Evolutionary conservation across 2,888 invertebrate genomes (phyloP), one percentile per base, ranked within the genome.

Genomic region (Vanessa cardui): DNA sequence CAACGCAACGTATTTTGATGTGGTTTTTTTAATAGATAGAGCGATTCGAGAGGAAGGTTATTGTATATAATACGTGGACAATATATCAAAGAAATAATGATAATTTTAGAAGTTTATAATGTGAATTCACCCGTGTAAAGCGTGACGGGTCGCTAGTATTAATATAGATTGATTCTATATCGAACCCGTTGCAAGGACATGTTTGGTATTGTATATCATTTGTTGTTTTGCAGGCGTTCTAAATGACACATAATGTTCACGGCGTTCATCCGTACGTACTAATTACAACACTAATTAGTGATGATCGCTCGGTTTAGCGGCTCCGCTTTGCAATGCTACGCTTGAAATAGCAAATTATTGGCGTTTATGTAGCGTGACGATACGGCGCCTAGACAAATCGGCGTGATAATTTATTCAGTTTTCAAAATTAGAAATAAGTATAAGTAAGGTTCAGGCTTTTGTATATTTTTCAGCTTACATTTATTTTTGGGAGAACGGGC

Each of bases 301-400:
- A 63, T 64, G 45, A 68, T 61, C 64, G 64, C 64, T 68, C 59
- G 46, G 66, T 66, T 68, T 39, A 60, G 60, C 58, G 50, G 64
- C 56, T 61, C 56, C 66, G 66, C 46, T 60, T 6, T 44, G 56
- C 33, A 5, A 44, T 39, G 58, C 31, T 52, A 45, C 58, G 66
- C 54, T 31, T 47, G 60, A 31, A 31, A 15, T 54, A 33, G 31
- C 7, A 7, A 16, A 15, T 52, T 5, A 52, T n/a, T 50, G 16
- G 44, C 20, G 44, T 47, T 45, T 65, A 72, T 71, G 49, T 49
- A 15, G 64, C 54, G 62, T 71, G 63, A 65, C 64, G 64, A n/a
- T 54, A 56, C 69, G 69, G 72, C 72, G 63, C 71, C 71, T 72
- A 60, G 56, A 63, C 50, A 63, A 64, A 71, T 68, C 52, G 64